Conservation (phyloP, 2,797 vertebrate genomes). For the Hoplostethus atlanticus region DNA sequence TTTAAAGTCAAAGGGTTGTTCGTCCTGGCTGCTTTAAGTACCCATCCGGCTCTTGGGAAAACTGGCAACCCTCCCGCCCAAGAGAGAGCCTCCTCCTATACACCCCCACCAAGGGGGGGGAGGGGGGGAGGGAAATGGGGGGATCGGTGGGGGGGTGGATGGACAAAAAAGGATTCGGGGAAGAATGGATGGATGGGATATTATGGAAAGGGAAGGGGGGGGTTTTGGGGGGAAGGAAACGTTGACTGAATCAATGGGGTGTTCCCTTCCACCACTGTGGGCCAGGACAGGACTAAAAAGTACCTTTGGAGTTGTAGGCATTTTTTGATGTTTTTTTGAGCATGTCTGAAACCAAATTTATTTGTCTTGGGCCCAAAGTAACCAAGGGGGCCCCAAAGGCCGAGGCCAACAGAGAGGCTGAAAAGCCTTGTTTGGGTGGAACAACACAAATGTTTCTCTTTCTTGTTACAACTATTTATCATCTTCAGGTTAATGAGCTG, state of each 20-base stretch:
- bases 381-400: too few relatives aligned
- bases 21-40: constrained; percentile 93
- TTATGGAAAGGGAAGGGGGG: constrained; percentile 10
- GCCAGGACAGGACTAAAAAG: too few relatives aligned
- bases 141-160: neutral
- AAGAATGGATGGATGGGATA: neutral
- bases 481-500: too few relatives aligned
- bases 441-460: too few relatives aligned
- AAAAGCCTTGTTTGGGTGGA: too few relatives aligned
- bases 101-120: constrained; percentile 90
- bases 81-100: constrained; percentile 92
- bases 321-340: too few relatives aligned
- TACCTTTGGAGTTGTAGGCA: too few relatives aligned
- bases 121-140: constrained; percentile 24
- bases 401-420: too few relatives aligned
- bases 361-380: too few relatives aligned
- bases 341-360: too few relatives aligned
- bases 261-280: too few relatives aligned
- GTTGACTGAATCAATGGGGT: neutral
- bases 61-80: constrained; percentile 96
- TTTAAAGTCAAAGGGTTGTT: constrained; percentile 97
- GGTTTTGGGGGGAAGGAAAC: constrained; percentile 17
- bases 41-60: constrained; percentile 96
- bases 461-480: too few relatives aligned
- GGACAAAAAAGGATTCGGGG: neutral